phyloP scores from a whole-genome alignment of 1,140 invertebrate genomes.

The Euwallacea similis region DNA sequence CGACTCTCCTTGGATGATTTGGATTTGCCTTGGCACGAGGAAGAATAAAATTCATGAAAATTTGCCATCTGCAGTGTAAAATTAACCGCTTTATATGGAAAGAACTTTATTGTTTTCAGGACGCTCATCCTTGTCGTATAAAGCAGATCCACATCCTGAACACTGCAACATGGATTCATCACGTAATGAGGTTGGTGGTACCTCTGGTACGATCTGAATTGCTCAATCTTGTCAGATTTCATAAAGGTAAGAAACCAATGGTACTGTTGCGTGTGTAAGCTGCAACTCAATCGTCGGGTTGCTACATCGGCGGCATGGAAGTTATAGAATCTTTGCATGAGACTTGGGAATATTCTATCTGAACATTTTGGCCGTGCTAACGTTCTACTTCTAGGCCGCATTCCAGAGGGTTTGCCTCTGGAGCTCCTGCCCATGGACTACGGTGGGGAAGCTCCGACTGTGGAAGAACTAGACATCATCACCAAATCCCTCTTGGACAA shows the following conservation, averaged over 20 bases:
- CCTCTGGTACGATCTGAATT: slow-evolving; percentile 62
- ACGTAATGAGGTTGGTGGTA: slow-evolving; percentile 62
- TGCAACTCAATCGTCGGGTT: too few relatives aligned
- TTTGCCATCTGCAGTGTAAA: not conserved
- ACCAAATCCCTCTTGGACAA: slow-evolving; percentile 43
- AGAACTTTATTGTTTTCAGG: slow-evolving; percentile 52
- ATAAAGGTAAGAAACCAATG: slow-evolving; percentile 43
- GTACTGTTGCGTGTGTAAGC: too few relatives aligned
- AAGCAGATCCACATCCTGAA: slow-evolving; percentile 64
- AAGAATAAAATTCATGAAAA: too few relatives aligned
- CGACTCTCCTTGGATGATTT: too few relatives aligned
- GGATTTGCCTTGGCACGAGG: too few relatives aligned
- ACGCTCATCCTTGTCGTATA: slow-evolving; percentile 61
- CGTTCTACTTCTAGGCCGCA: slow-evolving; percentile 30
- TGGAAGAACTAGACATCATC: slow-evolving; percentile 45
- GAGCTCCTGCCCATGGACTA: slow-evolving; percentile 50
- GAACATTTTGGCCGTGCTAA: not conserved
- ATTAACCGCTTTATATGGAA: not conserved
- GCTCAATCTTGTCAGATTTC: slow-evolving; percentile 59
- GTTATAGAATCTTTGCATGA: too few relatives aligned
- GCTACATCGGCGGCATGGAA: too few relatives aligned
- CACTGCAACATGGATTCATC: slow-evolving; percentile 63
- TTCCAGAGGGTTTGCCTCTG: slow-evolving; percentile 46
- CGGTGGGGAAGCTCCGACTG: slow-evolving; percentile 48
- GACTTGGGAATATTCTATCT: too few relatives aligned